Percentiles rank a stretch among this genome's conserved stretches.
Evolutionary conservation across 2,888 invertebrate species (phyloP).

Genomic region (Petrolisthes manimaculis): DNA sequence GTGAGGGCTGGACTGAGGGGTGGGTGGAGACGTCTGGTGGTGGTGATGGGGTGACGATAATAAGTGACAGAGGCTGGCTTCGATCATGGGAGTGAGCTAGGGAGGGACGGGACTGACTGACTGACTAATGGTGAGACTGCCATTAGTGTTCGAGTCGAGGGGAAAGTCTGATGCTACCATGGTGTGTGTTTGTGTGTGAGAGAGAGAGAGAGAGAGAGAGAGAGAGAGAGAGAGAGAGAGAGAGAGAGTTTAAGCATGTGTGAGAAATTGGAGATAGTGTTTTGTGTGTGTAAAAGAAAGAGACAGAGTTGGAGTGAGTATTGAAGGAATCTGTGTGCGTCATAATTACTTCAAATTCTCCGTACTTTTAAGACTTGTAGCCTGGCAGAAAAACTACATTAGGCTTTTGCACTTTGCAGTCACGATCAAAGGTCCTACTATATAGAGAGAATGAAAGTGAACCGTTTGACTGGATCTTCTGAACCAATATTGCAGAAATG

Average conservation of each 20-base stretch:
- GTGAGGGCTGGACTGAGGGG: no score
- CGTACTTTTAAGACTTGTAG: no score
- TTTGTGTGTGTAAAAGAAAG: background rate
- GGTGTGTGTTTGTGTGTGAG: background rate
- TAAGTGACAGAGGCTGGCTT: background rate
- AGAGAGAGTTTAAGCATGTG: background rate
- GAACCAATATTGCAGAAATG: no score
- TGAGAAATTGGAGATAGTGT: background rate
- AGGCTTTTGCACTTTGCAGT: no score
- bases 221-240: background rate
- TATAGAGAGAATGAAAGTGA: background rate
- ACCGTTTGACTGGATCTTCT: no score
- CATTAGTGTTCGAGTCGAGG: background rate
- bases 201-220: background rate
- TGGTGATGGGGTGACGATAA: background rate
- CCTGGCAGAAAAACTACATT: no score
- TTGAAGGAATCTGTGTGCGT: no score
- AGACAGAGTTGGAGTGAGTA: no score
- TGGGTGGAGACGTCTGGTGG: background rate
- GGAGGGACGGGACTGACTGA: no score
- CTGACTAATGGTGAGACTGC: background rate
- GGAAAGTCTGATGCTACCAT: background rate
- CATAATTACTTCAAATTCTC: no score
- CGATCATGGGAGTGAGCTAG: background rate
- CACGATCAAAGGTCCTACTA: no score